Evolutionary conservation across 2,888 invertebrate genomes (phyloP), one percentile per base, ranked within the genome.

Genomic region (Phania funesta): DNA sequence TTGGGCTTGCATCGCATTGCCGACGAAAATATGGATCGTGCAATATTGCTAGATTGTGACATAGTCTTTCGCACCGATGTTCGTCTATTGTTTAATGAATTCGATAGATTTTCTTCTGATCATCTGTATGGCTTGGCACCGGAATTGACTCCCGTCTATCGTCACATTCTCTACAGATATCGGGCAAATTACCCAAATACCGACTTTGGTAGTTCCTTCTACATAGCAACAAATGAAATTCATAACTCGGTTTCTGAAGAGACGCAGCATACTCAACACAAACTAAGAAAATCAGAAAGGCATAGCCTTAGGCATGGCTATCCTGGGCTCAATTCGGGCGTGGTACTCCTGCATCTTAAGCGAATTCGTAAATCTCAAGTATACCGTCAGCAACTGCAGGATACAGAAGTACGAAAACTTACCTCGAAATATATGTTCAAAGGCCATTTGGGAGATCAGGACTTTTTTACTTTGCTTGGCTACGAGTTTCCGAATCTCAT

Each of bases 251-350:
- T 75, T 44, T 74, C 75, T 3, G 82, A 82, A 32, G 82, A 82
- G 29, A 64, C 77, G 0, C 74, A 74, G 2, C 73, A 79, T 26
- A 52, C 29, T 24, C 50, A 65, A 86, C 84, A 84, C 84, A 85
- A 85, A 83, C 79, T 80, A 85, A 85, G 65, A 83, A 85, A 68
- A 87, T 84, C 81, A 0, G 82, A 82, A 20, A 74, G 78, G 16
- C 82, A 82, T 78, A 16, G 44, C 1, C 80, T 85, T 62, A 86
- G 84, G 46, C 91, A 90, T 76, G 94, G 94, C 2, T 94, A 93
- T 86, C 94, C 95, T n/a, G 96, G 96, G 1, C 94, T 95, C 85
- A 96, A 96, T 90, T 95, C 95, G 84, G 96, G 96, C 6, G 95
- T 96, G 1, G 92, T 96, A 38, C 91, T 96, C 48, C 91, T 96